Conservation (phyloP, 2,113 vertebrate species). For the Trinectes maculatus region DNA sequence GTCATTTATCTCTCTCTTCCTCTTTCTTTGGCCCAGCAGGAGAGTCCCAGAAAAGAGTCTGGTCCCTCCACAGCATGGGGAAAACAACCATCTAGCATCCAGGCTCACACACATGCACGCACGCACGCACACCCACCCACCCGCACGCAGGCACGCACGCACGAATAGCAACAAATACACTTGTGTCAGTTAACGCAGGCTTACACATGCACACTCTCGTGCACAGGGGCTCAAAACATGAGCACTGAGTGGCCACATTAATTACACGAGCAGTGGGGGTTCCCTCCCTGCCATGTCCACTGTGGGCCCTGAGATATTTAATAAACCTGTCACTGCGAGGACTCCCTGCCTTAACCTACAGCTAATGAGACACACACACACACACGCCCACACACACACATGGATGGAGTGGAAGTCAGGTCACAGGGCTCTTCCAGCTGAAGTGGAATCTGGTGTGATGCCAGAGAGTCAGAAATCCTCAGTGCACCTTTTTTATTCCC, state of each 20-base stretch:
- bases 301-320: slow-evolving; percentile 73
- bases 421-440: slow-evolving; percentile 43
- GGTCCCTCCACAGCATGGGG: slow-evolving; percentile 35
- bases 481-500: slow-evolving; percentile 2
- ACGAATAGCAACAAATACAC: neutral
- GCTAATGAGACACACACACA: slow-evolving; percentile 66
- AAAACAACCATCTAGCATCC: slow-evolving; percentile 52
- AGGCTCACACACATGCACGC: slow-evolving; percentile 13
- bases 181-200: neutral
- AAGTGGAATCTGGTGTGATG: slow-evolving; percentile 33
- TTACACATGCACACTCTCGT: slow-evolving; percentile 32
- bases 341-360: slow-evolving; percentile 61
- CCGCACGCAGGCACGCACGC: too few species aligned
- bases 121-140: too few species aligned
- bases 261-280: slow-evolving; percentile 76
- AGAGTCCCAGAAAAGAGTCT: slow-evolving; percentile 35
- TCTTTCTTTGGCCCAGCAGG: slow-evolving; percentile 55
- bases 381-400: slow-evolving; percentile 27
- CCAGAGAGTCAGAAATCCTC: slow-evolving; percentile 7
- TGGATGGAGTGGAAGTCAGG: slow-evolving; percentile 41
- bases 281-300: slow-evolving; percentile 69
- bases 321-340: slow-evolving; percentile 76
- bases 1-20: slow-evolving; percentile 54
- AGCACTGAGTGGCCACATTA: slow-evolving; percentile 72
- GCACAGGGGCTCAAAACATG: slow-evolving; percentile 57